Evolutionary conservation across 2,888 invertebrate genomes (phyloP).

Genomic region (Elegia similella): DNA sequence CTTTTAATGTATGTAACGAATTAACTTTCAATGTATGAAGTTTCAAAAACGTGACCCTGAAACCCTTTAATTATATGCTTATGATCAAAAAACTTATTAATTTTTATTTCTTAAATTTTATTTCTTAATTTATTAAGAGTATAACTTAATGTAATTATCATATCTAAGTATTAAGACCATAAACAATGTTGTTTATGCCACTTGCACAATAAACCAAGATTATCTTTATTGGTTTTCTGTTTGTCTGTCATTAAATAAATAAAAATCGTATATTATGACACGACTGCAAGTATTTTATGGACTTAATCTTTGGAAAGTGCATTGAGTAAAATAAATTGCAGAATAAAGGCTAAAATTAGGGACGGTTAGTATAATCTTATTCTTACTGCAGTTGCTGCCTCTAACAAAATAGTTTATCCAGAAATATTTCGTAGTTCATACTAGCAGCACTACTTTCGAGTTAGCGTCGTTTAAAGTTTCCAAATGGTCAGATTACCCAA

Average conservation of each 20-base stretch:
- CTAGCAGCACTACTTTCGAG: no score
- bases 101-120: no score
- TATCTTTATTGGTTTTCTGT: slow-evolving; percentile 1
- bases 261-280: not conserved
- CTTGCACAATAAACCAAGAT: not conserved
- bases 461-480: no score
- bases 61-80: no score
- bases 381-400: slow-evolving; percentile 4
- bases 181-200: not conserved
- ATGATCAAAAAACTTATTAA: no score
- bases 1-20: no score
- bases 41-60: no score
- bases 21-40: no score
- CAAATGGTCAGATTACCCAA: no score
- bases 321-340: slow-evolving; percentile 2
- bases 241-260: slow-evolving; percentile 2
- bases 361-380: not conserved
- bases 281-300: not conserved
- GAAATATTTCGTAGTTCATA: not conserved
- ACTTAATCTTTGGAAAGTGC: slow-evolving; percentile 3
- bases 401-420: slow-evolving; percentile 1
- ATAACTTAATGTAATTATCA: no score
- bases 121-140: no score
- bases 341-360: slow-evolving; percentile 1
- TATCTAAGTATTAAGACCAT: not conserved